A percentile compares a stretch with the other conserved stretches of the same genome.
Conservation (phyloP, 2,888 invertebrate species). For the Pachymerium ferrugineum region DNA sequence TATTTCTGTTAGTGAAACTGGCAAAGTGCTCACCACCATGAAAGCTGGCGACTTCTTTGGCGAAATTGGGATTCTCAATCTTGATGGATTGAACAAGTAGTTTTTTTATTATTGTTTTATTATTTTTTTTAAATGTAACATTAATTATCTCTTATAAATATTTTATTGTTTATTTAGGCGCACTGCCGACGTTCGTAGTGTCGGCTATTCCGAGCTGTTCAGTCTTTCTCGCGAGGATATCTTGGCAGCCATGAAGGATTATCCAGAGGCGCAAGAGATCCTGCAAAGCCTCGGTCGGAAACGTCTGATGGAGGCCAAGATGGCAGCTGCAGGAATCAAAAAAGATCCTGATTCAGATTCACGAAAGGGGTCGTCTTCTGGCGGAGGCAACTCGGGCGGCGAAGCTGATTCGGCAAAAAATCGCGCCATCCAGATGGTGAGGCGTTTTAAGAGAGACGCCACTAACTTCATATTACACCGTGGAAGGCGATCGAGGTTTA, state of each 20-base stretch:
- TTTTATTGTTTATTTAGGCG: conserved; percentile 57
- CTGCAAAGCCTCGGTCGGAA: conserved; percentile 82
- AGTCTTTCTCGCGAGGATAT: conserved; percentile 91
- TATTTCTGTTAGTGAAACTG: conserved; percentile 66
- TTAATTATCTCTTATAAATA: neutral
- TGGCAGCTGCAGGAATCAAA: conserved; percentile 41
- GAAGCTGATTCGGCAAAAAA: conserved; percentile 34
- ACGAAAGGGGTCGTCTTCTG: conserved; percentile 19
- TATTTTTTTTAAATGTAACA: neutral
- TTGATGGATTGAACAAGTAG: conserved; percentile 93
- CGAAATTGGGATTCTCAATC: conserved; percentile 91
- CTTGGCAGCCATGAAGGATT: conserved; percentile 90
- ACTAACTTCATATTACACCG: conserved; percentile 32
- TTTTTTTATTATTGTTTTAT: neutral
- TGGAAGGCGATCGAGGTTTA: conserved; percentile 36
- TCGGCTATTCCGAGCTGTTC: conserved; percentile 91
- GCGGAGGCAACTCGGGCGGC: neutral
- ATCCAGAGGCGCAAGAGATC: conserved; percentile 92
- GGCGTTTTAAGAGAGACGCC: conserved; percentile 34
- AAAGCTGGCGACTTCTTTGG: conserved; percentile 97
- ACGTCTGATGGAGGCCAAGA: conserved; percentile 71
- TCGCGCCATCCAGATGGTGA: conserved; percentile 34
- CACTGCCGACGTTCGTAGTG: conserved; percentile 91
- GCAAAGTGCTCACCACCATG: conserved; percentile 89
- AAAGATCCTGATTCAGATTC: conserved; percentile 29